These are phyloP conservation scores for Montipora cactus DNA, from an alignment of 64 coral and sea anemone species.

Conservation along the genomic window DNA sequence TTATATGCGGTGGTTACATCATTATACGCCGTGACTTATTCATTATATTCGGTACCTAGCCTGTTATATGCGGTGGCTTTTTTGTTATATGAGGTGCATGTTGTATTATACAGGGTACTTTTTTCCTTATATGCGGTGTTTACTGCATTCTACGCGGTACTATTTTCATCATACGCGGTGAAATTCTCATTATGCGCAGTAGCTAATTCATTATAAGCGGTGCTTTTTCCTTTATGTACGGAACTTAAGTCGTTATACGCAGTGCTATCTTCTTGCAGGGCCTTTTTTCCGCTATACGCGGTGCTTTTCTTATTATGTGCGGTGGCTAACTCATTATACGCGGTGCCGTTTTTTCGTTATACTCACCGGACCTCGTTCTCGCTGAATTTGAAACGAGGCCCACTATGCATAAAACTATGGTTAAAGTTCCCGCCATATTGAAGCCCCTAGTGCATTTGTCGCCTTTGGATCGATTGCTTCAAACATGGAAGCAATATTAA, in stretches of 20 bases:
- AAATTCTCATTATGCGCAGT: too few relatives aligned
- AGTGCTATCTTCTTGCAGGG: not conserved
- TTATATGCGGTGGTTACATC: too few relatives aligned
- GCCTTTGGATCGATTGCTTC: not conserved
- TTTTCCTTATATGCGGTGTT: too few relatives aligned
- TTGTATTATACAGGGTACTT: too few relatives aligned
- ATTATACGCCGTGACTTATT: not conserved
- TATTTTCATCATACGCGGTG: too few relatives aligned
- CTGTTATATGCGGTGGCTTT: too few relatives aligned
- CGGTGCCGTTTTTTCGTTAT: constrained; percentile 10
- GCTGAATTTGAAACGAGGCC: not conserved
- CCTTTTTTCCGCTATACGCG: not conserved
- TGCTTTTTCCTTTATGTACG: not conserved
- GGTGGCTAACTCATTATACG: constrained; percentile 23
- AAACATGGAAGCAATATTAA: constrained; percentile 44
- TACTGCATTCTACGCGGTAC: too few relatives aligned
- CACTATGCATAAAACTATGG: not conserved
- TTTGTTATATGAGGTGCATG: too few relatives aligned
- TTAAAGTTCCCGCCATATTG: not conserved
- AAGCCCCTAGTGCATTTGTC: not conserved
- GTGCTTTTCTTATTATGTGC: constrained; percentile 32
- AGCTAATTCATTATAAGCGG: not conserved
- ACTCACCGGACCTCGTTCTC: constrained; percentile 1
- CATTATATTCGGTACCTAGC: not conserved
- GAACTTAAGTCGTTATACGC: not conserved